Evolutionary conservation across 2,888 invertebrate species (phyloP), one percentile per base, ranked within the genome.

Genomic region (Latheticus oryzae): DNA sequence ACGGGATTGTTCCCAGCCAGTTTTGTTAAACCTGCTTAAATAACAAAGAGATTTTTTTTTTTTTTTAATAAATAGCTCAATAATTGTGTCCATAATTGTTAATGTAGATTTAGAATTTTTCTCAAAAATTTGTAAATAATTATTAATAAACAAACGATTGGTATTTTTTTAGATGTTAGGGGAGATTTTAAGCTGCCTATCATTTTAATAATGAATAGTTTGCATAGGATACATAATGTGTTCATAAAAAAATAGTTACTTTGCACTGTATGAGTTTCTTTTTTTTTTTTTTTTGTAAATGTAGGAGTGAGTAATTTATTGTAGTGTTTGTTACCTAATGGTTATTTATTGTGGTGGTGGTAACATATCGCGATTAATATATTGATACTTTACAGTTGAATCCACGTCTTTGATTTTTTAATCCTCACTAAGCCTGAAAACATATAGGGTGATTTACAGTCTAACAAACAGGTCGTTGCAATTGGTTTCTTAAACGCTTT

Each of bases 1-100:
- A 93, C 93, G 2, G 96, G 96, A n/a, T 84, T 96, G 30, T 96
- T 96, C 80, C 96, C 96, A 1, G 94, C 95, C 40, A 95, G 93
- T 74, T 96, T 96, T 81, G 96, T 95, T 8, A 35, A 43, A 19
- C 57, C 57, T 7, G 57, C 51, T 15, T 57, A 28, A 57, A 24
- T 50, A 51, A 51, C 48, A 48, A 48, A 48, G 35, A 45, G 35
- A 51, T n/a, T 51, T 52, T 19, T 42, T 21, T 52, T 52, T 37
- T 50, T n/a, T n/a, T n/a, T n/a, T n/a, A n/a, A n/a, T n/a, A n/a
- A 23, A 11, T 24, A 54, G 53, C 53, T 54, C 53, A 54, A 54
- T 45, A 26, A 43, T 33, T 11, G 53, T 54, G 53, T 54, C 53
- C 32, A 51, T 51, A 43, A 43, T 43, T 37, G 24, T 42, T 45